Evolutionary conservation across 2,797 vertebrate genomes (phyloP), one percentile per base, ranked within the genome.

Genomic region (Etheostoma nigrum): DNA sequence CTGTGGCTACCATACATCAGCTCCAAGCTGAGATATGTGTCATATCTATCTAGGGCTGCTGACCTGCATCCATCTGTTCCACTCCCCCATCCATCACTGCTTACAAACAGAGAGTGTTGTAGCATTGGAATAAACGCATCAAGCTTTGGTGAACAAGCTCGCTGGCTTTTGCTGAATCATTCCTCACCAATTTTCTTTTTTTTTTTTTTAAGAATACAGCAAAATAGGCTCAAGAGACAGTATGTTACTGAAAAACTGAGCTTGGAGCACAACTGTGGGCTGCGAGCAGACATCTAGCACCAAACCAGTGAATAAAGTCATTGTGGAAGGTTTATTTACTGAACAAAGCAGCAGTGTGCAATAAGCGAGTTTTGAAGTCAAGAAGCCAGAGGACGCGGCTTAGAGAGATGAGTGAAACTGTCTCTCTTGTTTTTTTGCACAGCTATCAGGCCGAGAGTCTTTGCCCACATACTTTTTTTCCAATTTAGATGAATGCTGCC

Each of bases 401-500:
- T 40, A 68, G 67, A 76, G 74, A 86, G 86, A 91, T 86, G 81
- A 89, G 88, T 81, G 84, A 80, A 74, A 64, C 74, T 75, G 84
- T 86, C 83, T 82, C 72, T 78, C 0, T 36, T 87, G 72, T 85
- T 87, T 88, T 84, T 85, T 82, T 81, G 76, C 73, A 2, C 66
- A 79, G 86, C 86, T 93, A 92, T 94, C 92, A 81, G 82, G 74
- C 72, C 59, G 61, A 3, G 51, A 75, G 44, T 70, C 86, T 88
- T 87, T 86, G 78, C 87, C 82, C 76, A 58, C 87, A 82, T 91
- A 74, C 87, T 93, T 94, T 93, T 40, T 27, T 27, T 27, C 89
- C 91, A 92, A 85, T 94, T 89, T 86, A 87, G 89, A 93, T 93
- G 91, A 94, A 94, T 93, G 90, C 86, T 57, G 90, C 84, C 92